Conservation (phyloP, 2,888 invertebrate genomes). For the Perithous albicinctus region DNA sequence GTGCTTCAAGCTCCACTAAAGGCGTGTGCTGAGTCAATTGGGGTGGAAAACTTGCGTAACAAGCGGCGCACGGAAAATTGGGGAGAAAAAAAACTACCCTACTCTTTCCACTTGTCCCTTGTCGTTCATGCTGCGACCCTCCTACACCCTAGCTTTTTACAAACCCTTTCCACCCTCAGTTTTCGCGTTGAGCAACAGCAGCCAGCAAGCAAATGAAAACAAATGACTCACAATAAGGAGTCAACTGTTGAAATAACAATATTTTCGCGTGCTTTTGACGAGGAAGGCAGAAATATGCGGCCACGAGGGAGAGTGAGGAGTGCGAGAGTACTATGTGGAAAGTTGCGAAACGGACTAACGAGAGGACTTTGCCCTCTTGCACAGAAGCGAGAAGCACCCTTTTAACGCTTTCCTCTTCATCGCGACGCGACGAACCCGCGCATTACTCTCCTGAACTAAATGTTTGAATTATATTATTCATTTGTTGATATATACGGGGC, state of each 20-base stretch:
- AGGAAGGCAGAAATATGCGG: conserved; percentile 45
- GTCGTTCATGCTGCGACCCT: conserved; percentile 42
- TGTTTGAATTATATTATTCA: conserved; percentile 50
- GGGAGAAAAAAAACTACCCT: conserved; percentile 74
- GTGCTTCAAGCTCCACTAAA: conserved; percentile 66
- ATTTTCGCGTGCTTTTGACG: conserved; percentile 55
- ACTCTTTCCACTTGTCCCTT: conserved; percentile 41
- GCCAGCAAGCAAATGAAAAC: conserved; percentile 75
- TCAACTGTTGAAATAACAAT: conserved; percentile 71
- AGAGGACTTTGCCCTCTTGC: conserved; percentile 33
- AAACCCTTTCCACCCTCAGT: conserved; percentile 54
- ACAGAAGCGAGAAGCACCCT: conserved; percentile 42
- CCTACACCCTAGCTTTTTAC: conserved; percentile 36
- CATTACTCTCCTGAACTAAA: conserved; percentile 59
- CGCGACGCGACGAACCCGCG: conserved; percentile 2
- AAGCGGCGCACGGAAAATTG: conserved; percentile 81
- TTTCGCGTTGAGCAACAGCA: conserved; percentile 61
- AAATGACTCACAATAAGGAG: conserved; percentile 75
- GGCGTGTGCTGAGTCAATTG: conserved; percentile 78
- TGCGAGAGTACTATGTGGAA: conserved; percentile 36
- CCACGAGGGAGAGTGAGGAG: conserved; percentile 18
- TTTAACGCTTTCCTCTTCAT: conserved; percentile 43
- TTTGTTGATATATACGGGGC: background rate
- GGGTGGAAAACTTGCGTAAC: conserved; percentile 82
- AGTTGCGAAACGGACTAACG: conserved; percentile 58